Conservation (phyloP, 2,888 invertebrate genomes). For the Leistus spinibarbis region DNA sequence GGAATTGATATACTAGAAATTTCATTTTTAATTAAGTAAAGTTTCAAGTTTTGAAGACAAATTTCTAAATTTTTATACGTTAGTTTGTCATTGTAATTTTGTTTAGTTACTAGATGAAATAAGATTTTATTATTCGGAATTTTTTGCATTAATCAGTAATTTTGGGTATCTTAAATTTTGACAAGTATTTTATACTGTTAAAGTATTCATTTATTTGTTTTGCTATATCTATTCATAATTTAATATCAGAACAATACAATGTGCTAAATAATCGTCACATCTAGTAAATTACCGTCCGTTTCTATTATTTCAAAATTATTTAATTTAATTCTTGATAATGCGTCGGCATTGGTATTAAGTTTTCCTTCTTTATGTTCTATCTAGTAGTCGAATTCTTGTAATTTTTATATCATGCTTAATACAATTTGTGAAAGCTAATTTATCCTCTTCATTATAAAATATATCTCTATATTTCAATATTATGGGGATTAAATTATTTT, state of each 20-base stretch:
- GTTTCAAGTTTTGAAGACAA: too few relatives aligned
- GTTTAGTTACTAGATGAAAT: conserved; percentile 11
- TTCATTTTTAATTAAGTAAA: too few relatives aligned
- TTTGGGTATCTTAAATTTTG: background rate
- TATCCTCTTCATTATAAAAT: too few relatives aligned
- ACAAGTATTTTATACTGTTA: conserved; percentile 7
- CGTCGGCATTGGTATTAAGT: background rate
- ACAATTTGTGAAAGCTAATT: too few relatives aligned
- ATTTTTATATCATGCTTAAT: too few relatives aligned
- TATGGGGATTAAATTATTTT: too few relatives aligned
- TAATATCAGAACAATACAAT: conserved; percentile 17
- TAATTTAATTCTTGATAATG: background rate
- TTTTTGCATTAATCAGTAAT: background rate
- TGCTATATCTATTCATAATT: conserved; percentile 11
- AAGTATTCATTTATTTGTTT: conserved; percentile 15
- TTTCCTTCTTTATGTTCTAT: conserved; percentile 6
- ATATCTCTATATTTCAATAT: too few relatives aligned
- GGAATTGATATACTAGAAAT: background rate
- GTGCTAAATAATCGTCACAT: background rate
- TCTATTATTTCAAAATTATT: conserved; percentile 2
- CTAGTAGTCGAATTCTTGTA: conserved; percentile 45
- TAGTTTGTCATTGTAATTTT: background rate
- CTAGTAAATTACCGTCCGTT: background rate
- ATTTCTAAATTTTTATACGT: too few relatives aligned
- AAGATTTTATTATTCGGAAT: background rate